Conservation (phyloP, 53 echinoderm and acorn worm species). For the Stichopus horrens region DNA sequence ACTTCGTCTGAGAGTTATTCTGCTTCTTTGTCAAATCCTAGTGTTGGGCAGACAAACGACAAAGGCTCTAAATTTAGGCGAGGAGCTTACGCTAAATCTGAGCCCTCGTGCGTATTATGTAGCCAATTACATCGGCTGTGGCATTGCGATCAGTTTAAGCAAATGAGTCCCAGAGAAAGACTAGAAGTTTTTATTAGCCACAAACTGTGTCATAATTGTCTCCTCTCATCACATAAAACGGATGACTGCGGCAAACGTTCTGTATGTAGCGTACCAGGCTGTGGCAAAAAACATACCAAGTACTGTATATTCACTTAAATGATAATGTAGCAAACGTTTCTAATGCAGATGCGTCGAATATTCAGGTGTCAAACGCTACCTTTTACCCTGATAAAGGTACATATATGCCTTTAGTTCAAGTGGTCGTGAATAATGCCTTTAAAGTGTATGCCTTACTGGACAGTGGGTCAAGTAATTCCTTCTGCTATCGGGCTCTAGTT, state of each 20-base stretch:
- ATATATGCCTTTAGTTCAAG: conserved; percentile 41
- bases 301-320: conserved; percentile 48
- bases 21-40: conserved; percentile 17
- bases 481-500: conserved; percentile 48
- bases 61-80: conserved; percentile 1
- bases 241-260: conserved; percentile 22
- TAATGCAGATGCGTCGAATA: neutral
- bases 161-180: conserved; percentile 39
- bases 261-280: conserved; percentile 38
- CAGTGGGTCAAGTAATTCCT: conserved; percentile 54
- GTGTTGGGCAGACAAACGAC: neutral
- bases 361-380: conserved; percentile 53
- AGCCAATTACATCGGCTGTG: neutral
- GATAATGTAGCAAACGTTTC: neutral
- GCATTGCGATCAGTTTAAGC: conserved; percentile 25
- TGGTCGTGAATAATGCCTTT: conserved; percentile 32
- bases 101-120: neutral
- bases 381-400: conserved; percentile 10
- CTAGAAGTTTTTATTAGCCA: conserved; percentile 27
- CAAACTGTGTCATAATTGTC: conserved; percentile 54
- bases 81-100: conserved; percentile 1
- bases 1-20: neutral
- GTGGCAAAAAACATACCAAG: conserved; percentile 56
- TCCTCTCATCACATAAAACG: neutral
- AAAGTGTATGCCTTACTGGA: conserved; percentile 43